phyloP scores from a whole-genome alignment of 2,113 vertebrate species.

The Equus przewalskii region DNA sequence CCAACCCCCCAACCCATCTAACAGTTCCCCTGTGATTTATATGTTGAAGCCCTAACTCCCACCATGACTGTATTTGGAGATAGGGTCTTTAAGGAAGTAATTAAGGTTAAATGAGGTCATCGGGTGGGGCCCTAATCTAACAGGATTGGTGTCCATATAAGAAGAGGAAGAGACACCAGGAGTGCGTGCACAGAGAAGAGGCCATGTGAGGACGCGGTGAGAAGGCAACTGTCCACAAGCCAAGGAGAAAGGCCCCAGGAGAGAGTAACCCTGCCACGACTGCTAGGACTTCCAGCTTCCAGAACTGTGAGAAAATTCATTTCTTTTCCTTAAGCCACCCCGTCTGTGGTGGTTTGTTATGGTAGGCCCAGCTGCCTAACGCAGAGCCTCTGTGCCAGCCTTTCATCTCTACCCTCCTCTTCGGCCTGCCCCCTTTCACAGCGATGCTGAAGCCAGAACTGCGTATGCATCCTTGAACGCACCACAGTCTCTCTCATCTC shows the following conservation, averaged over 20 bases:
- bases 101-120: neutral
- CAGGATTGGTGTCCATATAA: neutral
- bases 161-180: neutral
- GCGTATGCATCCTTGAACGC: neutral
- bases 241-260: no score
- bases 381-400: neutral
- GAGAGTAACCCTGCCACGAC: neutral
- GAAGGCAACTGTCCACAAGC: neutral
- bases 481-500: neutral
- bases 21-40: neutral
- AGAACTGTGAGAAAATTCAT: neutral
- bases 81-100: neutral
- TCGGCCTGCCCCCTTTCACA: neutral
- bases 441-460: neutral
- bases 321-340: neutral
- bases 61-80: neutral
- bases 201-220: neutral
- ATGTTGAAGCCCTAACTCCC: neutral
- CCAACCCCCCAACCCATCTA: no score
- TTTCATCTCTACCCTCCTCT: no score
- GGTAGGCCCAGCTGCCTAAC: neutral
- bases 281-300: neutral
- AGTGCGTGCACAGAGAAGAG: neutral
- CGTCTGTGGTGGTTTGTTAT: neutral
- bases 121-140: neutral